These are phyloP conservation scores for Phyllostomus discolor DNA, from an alignment of 2,113 vertebrate genomes.

Conservation along the genomic window DNA sequence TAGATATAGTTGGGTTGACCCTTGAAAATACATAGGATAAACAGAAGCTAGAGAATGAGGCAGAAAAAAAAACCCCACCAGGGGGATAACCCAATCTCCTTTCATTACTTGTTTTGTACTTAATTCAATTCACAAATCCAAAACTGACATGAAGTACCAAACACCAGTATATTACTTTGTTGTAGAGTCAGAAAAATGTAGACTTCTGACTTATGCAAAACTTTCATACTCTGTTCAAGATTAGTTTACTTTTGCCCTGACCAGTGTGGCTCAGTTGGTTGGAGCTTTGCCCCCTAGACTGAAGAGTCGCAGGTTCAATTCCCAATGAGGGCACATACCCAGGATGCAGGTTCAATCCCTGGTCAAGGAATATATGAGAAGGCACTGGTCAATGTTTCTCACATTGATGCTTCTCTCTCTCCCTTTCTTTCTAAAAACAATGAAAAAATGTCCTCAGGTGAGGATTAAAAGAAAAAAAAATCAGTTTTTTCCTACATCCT, in stretches of 20 bases:
- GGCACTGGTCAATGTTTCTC: too few species aligned
- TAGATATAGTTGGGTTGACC: background rate
- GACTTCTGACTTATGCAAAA: background rate
- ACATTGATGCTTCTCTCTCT: too few species aligned
- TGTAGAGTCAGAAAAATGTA: background rate
- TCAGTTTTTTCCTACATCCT: too few species aligned
- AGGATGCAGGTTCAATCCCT: too few species aligned
- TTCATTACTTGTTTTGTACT: background rate
- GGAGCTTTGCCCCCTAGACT: too few species aligned
- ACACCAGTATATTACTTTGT: background rate
- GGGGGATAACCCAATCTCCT: background rate
- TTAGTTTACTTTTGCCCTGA: background rate
- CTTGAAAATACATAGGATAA: background rate
- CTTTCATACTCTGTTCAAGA: background rate
- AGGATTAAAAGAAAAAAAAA: too few species aligned
- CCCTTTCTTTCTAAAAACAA: too few species aligned
- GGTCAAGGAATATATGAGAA: too few species aligned
- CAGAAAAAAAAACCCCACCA: background rate
- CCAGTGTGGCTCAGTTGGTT: too few species aligned
- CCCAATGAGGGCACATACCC: too few species aligned
- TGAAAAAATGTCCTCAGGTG: too few species aligned
- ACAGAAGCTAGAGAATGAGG: background rate
- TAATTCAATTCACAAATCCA: constrained; percentile 29
- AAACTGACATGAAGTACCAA: constrained; percentile 3
- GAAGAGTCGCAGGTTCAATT: too few species aligned